Evolutionary conservation across 2,113 vertebrate genomes (phyloP), one percentile per base, ranked within the genome.

Genomic region (Conger conger): DNA sequence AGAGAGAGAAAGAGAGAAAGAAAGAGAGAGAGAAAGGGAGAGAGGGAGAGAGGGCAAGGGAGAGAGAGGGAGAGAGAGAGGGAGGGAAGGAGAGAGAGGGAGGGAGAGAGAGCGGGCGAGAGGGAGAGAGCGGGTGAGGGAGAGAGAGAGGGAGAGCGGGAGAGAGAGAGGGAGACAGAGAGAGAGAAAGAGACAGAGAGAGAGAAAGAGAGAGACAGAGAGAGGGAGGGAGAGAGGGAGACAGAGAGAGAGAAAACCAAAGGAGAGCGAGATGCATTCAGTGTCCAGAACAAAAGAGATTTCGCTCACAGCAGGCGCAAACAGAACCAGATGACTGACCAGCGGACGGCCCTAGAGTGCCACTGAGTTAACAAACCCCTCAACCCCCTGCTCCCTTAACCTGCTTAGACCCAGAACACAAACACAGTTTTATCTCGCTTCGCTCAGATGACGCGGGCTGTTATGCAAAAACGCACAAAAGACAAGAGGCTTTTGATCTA

Each of bases 271-370:
- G 83, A 63, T 68, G 82, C 82, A 83, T 82, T 84, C 68, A 84
- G 36, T 79, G 85, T 83, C 50, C 40, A 30, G 80, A 79, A 84
- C 87, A 88, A 83, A 86, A 84, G 82, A 84, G 94, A 88, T 94
- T 92, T 93, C 92, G 92, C 93, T 93, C 94, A 92, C 92, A 93
- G 92, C 92, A 87, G 93, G 93, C 87, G 92, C 89, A 91, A 88
- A 93, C 89, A 82, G 88, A 93, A 94, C 91, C 93, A 93, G 92
- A 93, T 91, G 92, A 92, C 83, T 87, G 89, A 87, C 92, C 90
- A 92, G 90, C 92, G 91, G 90, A 89, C 93, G 92, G 92, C 93
- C 93, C 73, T 35, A 37, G 63, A 82, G 42, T 40, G 81, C n/a
- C 73, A 79, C 37, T 78, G 76, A 79, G 77, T 85, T 85, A 83